A percentile compares a stretch with the other conserved stretches of the same genome.
Conservation (phyloP, 2,888 invertebrate species). For the Odontocerum albicorne region DNA sequence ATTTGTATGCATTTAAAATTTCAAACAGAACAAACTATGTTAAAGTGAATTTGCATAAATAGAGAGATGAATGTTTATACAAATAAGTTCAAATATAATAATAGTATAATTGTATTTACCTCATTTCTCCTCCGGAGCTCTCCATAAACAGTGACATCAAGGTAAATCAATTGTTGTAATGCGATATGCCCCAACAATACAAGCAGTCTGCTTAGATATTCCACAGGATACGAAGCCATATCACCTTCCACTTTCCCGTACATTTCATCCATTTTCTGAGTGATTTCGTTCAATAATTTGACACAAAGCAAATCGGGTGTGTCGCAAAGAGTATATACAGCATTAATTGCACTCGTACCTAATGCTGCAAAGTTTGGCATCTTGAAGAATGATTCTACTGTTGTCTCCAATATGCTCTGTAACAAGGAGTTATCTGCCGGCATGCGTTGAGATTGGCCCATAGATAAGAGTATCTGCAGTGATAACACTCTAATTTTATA, state of each 20-base stretch:
- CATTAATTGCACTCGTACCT: slow-evolving; percentile 55
- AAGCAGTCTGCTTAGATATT: slow-evolving; percentile 56
- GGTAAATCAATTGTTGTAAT: slow-evolving; percentile 74
- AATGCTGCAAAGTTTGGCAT: slow-evolving; percentile 55
- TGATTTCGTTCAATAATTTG: slow-evolving; percentile 54
- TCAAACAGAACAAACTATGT: no score
- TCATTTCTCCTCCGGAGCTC: slow-evolving; percentile 65
- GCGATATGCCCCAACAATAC: slow-evolving; percentile 77
- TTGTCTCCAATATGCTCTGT: slow-evolving; percentile 45
- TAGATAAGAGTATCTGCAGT: slow-evolving; percentile 46
- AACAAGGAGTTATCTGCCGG: slow-evolving; percentile 49
- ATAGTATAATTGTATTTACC: no score
- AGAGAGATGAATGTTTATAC: no score
- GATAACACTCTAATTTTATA: slow-evolving; percentile 48
- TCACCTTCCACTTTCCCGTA: slow-evolving; percentile 41
- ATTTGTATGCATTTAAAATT: no score
- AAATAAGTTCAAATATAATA: no score
- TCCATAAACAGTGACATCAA: slow-evolving; percentile 81
- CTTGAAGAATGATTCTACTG: slow-evolving; percentile 54
- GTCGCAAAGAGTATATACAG: slow-evolving; percentile 60
- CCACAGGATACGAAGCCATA: slow-evolving; percentile 45
- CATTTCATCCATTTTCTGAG: slow-evolving; percentile 49
- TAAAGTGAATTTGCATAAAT: no score
- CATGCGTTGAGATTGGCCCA: slow-evolving; percentile 47
- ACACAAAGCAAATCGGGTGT: slow-evolving; percentile 57